A percentile compares a stretch with the other conserved stretches of the same genome.
phyloP scores from a whole-genome alignment of 2,113 vertebrate genomes.

The Dasypus novemcinctus region DNA sequence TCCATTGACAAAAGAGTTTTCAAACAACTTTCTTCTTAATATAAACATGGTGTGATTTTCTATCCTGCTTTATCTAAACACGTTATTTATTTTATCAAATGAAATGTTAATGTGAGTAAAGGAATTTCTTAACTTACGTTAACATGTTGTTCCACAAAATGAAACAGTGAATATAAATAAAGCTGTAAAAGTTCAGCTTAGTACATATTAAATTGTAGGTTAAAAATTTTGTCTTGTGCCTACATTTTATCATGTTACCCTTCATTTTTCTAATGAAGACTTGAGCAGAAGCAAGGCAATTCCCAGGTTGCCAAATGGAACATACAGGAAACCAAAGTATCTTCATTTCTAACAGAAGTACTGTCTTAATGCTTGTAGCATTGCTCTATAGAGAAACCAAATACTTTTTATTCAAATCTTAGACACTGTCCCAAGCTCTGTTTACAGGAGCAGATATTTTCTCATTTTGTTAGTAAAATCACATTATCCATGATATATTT shows the following conservation, averaged over 20 bases:
- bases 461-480: not conserved
- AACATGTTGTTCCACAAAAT: not conserved
- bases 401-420: not conserved
- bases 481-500: not conserved
- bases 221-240: not conserved
- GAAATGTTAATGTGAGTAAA: not conserved
- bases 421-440: not conserved
- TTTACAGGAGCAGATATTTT: not conserved
- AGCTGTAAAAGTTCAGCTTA: not conserved
- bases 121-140: not conserved
- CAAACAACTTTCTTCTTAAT: not conserved
- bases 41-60: not conserved
- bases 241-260: not conserved
- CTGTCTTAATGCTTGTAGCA: not conserved
- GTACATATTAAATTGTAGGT: not conserved
- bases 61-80: not conserved
- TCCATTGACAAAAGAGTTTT: not conserved
- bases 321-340: not conserved
- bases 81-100: not conserved
- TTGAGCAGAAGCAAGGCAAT: not conserved
- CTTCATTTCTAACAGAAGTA: not conserved
- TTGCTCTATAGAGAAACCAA: not conserved
- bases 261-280: not conserved
- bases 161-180: not conserved
- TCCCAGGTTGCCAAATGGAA: not conserved